A percentile compares a stretch with the other conserved stretches of the same genome.
Evolutionary conservation across 1,140 invertebrate genomes (phyloP).

Genomic region (Drosophila oshimai): DNA sequence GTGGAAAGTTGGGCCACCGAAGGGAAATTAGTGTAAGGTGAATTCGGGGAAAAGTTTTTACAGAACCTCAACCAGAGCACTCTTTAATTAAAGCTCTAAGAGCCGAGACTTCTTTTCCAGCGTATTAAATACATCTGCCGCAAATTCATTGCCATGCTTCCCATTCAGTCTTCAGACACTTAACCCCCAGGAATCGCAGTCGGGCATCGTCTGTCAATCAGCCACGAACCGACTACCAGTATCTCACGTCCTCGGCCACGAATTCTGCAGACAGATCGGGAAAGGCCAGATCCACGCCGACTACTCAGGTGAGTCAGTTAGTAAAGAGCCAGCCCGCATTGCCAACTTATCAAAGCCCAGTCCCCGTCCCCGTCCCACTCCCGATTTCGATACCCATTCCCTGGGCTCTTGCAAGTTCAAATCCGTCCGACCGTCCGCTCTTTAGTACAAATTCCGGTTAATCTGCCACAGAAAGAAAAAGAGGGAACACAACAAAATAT

Average conservation of each 20-base stretch:
- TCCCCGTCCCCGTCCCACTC: conserved; percentile 1
- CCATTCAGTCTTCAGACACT: conserved; percentile 48
- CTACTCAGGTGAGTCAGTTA: not conserved
- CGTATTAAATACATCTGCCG: conserved; percentile 25
- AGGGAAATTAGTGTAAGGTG: conserved; percentile 23
- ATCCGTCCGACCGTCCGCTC: not conserved
- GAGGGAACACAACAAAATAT: conserved; percentile 31
- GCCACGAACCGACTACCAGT: not conserved
- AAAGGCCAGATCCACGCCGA: not conserved
- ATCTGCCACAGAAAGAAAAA: conserved; percentile 25
- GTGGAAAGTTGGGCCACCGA: conserved; percentile 1
- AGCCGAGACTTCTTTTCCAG: not conserved
- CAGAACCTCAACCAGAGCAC: conserved; percentile 2
- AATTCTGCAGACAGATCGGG: not conserved
- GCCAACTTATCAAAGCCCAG: not conserved
- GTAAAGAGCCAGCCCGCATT: conserved; percentile 6
- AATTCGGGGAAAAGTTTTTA: conserved; percentile 3
- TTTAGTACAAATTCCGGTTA: conserved; percentile 25
- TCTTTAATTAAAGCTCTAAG: conserved; percentile 23
- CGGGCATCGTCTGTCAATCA: conserved; percentile 55
- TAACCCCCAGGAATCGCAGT: conserved; percentile 29
- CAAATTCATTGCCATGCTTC: no score
- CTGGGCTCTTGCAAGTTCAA: conserved; percentile 9
- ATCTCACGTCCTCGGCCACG: conserved; percentile 1
- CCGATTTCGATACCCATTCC: conserved; percentile 1